These are phyloP conservation scores for Epinotia nisella DNA, from an alignment of 2,888 invertebrate species.

Conservation along the genomic window DNA sequence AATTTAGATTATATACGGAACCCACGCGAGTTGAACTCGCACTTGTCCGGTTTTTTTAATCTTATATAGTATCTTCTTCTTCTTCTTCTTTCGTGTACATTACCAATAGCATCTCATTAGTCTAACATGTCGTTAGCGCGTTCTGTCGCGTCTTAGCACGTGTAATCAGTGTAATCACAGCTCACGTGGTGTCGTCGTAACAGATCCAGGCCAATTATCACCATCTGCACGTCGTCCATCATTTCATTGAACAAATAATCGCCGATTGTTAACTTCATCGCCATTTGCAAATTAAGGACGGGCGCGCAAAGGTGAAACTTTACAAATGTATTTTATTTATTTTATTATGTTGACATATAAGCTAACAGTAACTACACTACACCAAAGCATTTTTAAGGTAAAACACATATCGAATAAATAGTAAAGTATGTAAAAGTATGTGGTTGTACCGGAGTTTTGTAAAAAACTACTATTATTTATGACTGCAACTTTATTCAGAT, in stretches of 20 bases:
- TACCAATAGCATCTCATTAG: not conserved
- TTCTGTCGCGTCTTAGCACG: slow-evolving; percentile 22
- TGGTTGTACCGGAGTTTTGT: not conserved
- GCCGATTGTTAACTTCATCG: slow-evolving; percentile 32
- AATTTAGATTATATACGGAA: no score
- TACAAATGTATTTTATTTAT: no score
- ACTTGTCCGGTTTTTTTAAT: no score
- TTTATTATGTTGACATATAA: not conserved
- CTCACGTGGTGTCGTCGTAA: slow-evolving; percentile 30
- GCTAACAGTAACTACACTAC: no score
- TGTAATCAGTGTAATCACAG: slow-evolving; percentile 28
- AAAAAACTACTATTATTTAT: no score
- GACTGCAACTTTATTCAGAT: no score
- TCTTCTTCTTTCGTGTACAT: no score
- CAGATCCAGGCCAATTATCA: slow-evolving; percentile 32
- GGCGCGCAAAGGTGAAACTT: slow-evolving; percentile 27
- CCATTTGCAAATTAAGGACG: slow-evolving; percentile 30
- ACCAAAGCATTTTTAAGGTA: no score
- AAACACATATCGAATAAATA: no score
- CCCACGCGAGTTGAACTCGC: no score
- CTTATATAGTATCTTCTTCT: no score
- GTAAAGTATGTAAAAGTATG: no score
- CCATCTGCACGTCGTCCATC: slow-evolving; percentile 44
- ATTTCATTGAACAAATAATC: slow-evolving; percentile 35
- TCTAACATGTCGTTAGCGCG: not conserved